These are phyloP conservation scores for Thelaira solivaga DNA, from an alignment of 2,888 invertebrate species.

Conservation along the genomic window DNA sequence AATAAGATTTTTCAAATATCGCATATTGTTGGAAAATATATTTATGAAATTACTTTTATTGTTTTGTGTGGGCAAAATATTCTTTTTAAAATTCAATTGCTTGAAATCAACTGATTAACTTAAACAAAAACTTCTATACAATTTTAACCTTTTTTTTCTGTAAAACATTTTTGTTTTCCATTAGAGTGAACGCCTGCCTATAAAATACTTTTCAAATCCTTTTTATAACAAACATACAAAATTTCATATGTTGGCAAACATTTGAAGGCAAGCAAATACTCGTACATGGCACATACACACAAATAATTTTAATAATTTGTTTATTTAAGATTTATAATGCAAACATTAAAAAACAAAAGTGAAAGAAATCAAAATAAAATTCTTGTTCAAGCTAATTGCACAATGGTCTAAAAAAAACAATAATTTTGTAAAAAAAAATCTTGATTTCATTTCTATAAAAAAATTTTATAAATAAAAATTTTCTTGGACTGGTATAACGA, in stretches of 20 bases:
- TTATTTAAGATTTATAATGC: slow-evolving; percentile 28
- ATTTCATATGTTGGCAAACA: slow-evolving; percentile 37
- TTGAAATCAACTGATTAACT: too few relatives aligned
- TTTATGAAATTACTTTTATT: too few relatives aligned
- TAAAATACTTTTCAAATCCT: slow-evolving; percentile 7
- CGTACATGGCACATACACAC: too few relatives aligned
- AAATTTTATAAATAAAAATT: not conserved
- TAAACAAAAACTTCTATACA: not conserved
- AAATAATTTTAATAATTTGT: slow-evolving; percentile 43
- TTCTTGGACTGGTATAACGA: too few relatives aligned
- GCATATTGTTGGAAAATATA: too few relatives aligned
- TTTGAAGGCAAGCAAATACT: slow-evolving; percentile 28
- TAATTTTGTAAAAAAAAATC: not conserved
- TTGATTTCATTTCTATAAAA: not conserved
- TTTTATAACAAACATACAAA: not conserved
- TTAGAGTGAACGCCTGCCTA: not conserved
- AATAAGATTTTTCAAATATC: not conserved
- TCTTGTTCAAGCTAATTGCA: not conserved
- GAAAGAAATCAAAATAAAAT: not conserved
- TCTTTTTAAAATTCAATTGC: too few relatives aligned
- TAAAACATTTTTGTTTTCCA: not conserved
- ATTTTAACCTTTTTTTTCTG: not conserved
- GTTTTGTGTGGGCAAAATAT: too few relatives aligned
- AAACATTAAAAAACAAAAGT: slow-evolving; percentile 1
- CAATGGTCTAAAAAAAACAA: not conserved